Conservation (phyloP, 2,888 invertebrate species). For the Holacanthella duospinosa region DNA sequence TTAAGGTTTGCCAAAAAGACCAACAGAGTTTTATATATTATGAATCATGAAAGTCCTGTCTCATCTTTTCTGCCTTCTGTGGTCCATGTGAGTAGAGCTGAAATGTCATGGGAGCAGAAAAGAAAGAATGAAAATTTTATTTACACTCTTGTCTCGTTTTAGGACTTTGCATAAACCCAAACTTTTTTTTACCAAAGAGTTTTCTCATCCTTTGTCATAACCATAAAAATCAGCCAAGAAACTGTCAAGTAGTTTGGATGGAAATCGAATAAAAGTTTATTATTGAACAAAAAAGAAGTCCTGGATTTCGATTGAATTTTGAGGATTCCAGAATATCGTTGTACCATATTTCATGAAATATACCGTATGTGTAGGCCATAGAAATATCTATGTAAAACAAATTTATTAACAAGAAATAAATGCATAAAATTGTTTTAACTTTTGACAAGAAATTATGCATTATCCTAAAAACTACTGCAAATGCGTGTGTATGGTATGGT, state of each 20-base stretch:
- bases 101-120: neutral
- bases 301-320: neutral
- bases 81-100: no score
- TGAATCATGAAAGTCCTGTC: neutral
- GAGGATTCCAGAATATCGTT: no score
- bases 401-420: no score
- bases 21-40: neutral
- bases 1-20: neutral
- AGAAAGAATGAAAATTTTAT: neutral
- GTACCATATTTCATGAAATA: no score
- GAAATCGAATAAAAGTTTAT: neutral
- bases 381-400: no score
- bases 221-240: neutral
- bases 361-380: no score
- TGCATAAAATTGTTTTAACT: no score
- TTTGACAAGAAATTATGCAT: no score
- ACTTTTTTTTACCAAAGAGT: neutral
- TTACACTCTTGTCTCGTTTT: neutral
- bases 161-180: neutral
- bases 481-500: no score
- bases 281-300: neutral
- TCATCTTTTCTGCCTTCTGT: neutral
- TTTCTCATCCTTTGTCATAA: neutral
- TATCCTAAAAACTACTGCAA: no score
- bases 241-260: neutral